Percentiles rank a stretch among this genome's conserved stretches.
These are phyloP conservation scores for Erythrocercus mccallii DNA, from an alignment of 2,113 vertebrate species.

Conservation along the genomic window DNA sequence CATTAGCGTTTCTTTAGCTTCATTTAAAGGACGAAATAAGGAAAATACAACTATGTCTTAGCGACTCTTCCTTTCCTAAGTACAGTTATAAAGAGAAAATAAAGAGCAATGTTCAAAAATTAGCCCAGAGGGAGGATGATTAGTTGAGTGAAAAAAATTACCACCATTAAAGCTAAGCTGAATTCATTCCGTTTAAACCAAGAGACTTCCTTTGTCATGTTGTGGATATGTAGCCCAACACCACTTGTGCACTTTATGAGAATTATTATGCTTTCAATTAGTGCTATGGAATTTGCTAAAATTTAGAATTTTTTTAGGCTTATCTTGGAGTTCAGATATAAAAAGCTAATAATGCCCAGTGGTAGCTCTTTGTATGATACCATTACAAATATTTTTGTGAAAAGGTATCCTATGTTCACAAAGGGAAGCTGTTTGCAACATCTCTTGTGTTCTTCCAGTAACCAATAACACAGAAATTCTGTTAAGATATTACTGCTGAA, in stretches of 20 bases:
- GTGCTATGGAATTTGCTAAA: background rate
- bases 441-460: background rate
- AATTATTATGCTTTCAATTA: background rate
- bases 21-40: constrained; percentile 15
- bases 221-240: background rate
- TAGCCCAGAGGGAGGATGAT: background rate
- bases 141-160: background rate
- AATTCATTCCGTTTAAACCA: background rate
- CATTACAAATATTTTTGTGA: background rate
- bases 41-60: background rate
- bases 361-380: background rate
- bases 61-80: background rate
- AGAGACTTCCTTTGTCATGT: background rate
- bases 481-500: background rate
- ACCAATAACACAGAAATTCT: background rate
- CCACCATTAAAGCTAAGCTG: background rate
- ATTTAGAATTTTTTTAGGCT: background rate
- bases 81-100: background rate
- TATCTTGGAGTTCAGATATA: background rate
- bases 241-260: background rate
- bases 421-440: background rate
- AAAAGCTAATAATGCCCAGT: background rate
- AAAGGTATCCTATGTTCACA: background rate
- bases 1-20: background rate
- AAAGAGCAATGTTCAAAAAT: constrained; percentile 1